Evolutionary conservation across 2,113 vertebrate species (phyloP).

Genomic region (Nicator chloris): DNA sequence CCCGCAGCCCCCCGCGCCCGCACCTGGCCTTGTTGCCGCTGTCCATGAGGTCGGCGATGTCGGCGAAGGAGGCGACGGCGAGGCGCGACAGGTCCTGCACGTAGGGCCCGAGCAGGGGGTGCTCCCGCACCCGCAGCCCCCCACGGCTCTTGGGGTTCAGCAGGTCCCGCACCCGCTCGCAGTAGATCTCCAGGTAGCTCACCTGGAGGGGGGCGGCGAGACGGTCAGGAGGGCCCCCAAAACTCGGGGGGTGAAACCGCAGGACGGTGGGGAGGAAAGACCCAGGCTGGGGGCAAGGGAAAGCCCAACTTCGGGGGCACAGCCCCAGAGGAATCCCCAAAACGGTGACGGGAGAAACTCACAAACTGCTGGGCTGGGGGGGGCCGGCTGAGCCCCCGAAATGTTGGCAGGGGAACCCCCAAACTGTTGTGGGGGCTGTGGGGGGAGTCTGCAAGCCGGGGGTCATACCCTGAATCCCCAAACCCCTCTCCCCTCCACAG

Average conservation of each 20-base stretch:
- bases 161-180: background rate
- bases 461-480: background rate
- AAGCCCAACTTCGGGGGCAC: too few species aligned
- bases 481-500: background rate
- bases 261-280: background rate
- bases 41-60: background rate
- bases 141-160: background rate
- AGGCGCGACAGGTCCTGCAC: background rate
- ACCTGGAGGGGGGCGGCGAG: background rate
- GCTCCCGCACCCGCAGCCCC: background rate
- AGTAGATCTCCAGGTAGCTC: slow-evolving; percentile 8
- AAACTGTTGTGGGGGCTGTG: too few species aligned
- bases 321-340: too few species aligned
- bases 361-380: too few species aligned
- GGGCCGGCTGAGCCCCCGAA: background rate
- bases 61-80: background rate
- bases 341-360: accelerated
- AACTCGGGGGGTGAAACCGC: background rate
- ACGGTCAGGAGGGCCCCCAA: background rate
- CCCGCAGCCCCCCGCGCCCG: accelerated
- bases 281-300: background rate
- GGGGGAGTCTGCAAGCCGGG: accelerated
- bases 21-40: background rate
- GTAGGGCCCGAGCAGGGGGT: background rate
- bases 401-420: background rate